A percentile compares a stretch with the other conserved stretches of the same genome.
Conservation (phyloP, 2,888 invertebrate species). For the Caenorhabditis sinica region DNA sequence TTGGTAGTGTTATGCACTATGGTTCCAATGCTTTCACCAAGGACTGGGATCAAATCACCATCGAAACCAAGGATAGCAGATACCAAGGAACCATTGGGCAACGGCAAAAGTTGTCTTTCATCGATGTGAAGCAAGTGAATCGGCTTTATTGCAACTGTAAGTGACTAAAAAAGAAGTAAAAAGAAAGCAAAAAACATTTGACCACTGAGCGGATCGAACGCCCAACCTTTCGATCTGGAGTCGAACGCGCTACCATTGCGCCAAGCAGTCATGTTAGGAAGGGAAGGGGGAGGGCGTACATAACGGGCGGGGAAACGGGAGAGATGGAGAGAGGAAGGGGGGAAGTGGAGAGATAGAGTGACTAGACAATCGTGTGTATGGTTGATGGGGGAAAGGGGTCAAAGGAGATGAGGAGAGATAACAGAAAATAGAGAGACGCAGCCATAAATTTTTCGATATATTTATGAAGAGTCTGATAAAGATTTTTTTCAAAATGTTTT, state of each 20-base stretch:
- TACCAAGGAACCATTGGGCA: slow-evolving; percentile 81
- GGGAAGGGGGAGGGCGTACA: background rate
- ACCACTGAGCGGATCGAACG: slow-evolving; percentile 78
- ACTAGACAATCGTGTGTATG: background rate
- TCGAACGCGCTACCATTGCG: slow-evolving; percentile 79
- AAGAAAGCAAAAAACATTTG: slow-evolving; percentile 59
- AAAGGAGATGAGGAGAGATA: background rate
- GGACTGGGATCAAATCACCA: slow-evolving; percentile 79
- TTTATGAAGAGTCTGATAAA: too few species aligned
- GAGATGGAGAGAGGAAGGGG: background rate
- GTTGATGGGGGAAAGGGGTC: background rate
- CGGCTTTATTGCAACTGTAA: slow-evolving; percentile 79
- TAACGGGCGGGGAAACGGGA: background rate
- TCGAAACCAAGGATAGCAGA: slow-evolving; percentile 74
- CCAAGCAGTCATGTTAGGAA: slow-evolving; percentile 67
- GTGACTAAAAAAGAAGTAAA: background rate
- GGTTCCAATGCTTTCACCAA: slow-evolving; percentile 80
- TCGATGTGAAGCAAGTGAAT: slow-evolving; percentile 82
- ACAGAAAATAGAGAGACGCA: background rate
- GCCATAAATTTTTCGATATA: too few species aligned
- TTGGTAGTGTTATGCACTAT: slow-evolving; percentile 81
- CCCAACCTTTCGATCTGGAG: slow-evolving; percentile 79
- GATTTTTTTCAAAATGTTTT: too few species aligned
- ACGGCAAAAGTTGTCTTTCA: slow-evolving; percentile 77
- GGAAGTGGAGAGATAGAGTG: background rate